Percentiles rank a stretch among this genome's conserved stretches.
Conservation (phyloP, 1,140 invertebrate genomes). For the Sweltsa coloradensis region DNA sequence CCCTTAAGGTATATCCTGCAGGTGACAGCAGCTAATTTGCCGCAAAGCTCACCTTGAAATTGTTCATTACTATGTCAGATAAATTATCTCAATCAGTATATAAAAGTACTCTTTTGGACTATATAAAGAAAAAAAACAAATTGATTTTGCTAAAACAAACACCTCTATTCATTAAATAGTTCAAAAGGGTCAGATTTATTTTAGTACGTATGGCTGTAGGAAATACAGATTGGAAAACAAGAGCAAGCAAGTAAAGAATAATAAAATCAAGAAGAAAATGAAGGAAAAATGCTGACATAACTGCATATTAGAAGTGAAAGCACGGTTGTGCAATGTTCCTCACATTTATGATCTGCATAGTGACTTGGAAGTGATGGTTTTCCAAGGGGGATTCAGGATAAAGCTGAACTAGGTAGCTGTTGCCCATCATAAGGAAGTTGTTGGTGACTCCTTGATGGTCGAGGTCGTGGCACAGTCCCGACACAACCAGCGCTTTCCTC, state of each 20-base stretch:
- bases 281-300: not conserved
- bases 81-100: no score
- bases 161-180: no score
- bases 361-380: slow-evolving; percentile 39
- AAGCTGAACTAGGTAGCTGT: slow-evolving; percentile 33
- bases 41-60: no score
- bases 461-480: slow-evolving; percentile 40
- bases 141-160: no score
- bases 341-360: slow-evolving; percentile 36
- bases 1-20: no score
- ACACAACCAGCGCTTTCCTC: slow-evolving; percentile 35
- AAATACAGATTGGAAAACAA: not conserved
- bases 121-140: no score
- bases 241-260: not conserved
- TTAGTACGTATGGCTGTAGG: no score
- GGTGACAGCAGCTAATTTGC: no score
- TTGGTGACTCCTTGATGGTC: slow-evolving; percentile 44
- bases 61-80: no score
- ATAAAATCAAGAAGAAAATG: not conserved
- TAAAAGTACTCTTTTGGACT: no score
- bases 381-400: slow-evolving; percentile 39
- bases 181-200: no score
- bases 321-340: no score
- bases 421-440: slow-evolving; percentile 35
- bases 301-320: not conserved